phyloP scores from a whole-genome alignment of 1,140 invertebrate species.

The Drosophila azteca region DNA sequence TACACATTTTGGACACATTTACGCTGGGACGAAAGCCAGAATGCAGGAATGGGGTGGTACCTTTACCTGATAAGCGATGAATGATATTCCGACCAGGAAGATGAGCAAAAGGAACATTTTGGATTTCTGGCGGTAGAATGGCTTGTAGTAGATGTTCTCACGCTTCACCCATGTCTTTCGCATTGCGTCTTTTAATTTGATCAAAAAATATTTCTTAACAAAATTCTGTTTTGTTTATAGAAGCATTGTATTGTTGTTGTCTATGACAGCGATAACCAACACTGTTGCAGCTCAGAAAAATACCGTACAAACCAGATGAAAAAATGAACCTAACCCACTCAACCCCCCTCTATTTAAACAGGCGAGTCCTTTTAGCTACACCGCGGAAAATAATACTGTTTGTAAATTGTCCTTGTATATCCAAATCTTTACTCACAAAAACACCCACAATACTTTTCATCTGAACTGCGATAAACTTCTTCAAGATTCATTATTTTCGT shows the following conservation, averaged over 20 bases:
- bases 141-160: conserved; percentile 82
- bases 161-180: conserved; percentile 83
- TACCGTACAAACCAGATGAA: no score
- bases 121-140: conserved; percentile 83
- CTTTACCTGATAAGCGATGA: conserved; percentile 77
- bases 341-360: no score
- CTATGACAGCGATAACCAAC: conserved; percentile 7
- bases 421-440: no score
- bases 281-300: neutral
- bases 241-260: conserved; percentile 41
- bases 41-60: neutral
- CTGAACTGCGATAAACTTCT: no score
- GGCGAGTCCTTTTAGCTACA: no score
- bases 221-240: conserved; percentile 48
- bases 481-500: no score
- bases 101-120: conserved; percentile 77
- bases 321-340: no score
- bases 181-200: conserved; percentile 50
- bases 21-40: neutral
- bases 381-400: no score
- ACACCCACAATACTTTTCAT: no score
- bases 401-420: no score
- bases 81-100: conserved; percentile 77
- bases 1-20: conserved; percentile 14
- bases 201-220: conserved; percentile 11